phyloP scores from a whole-genome alignment of 2,797 vertebrate species.

The Hirundo rustica region DNA sequence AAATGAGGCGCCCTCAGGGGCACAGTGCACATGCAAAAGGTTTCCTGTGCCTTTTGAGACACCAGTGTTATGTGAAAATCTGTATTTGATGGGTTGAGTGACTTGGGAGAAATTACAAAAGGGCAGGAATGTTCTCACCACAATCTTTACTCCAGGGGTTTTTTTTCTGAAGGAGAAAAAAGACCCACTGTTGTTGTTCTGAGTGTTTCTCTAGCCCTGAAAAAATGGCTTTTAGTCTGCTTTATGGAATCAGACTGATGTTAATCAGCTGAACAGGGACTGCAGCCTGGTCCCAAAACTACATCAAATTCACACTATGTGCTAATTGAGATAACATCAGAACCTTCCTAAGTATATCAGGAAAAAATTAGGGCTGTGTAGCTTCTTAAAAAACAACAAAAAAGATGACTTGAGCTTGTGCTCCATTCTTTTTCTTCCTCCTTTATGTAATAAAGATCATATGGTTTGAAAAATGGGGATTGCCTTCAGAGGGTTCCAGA shows the following conservation, averaged over 20 bases:
- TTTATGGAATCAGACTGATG: not conserved
- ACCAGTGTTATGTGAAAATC: fast-evolving
- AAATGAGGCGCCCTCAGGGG: too few relatives aligned
- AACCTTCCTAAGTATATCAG: not conserved
- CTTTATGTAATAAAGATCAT: not conserved
- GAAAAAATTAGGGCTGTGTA: not conserved
- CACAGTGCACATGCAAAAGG: not conserved
- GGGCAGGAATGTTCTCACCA: fast-evolving
- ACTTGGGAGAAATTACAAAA: not conserved
- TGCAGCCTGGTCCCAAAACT: not conserved
- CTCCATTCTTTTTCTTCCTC: not conserved
- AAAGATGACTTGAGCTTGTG: not conserved
- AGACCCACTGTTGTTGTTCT: not conserved
- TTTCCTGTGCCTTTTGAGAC: not conserved
- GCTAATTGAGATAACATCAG: fast-evolving
- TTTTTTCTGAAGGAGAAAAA: not conserved
- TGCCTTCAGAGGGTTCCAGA: not conserved
- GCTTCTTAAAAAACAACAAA: not conserved
- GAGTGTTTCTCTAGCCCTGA: not conserved
- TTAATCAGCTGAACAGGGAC: not conserved
- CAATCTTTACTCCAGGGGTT: not conserved
- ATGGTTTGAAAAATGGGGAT: not conserved
- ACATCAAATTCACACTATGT: not conserved
- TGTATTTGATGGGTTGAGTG: fast-evolving
- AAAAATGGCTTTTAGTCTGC: not conserved